Evolutionary conservation across 2,797 vertebrate genomes (phyloP), one percentile per base, ranked within the genome.

Genomic region (Tarsius wallacei): DNA sequence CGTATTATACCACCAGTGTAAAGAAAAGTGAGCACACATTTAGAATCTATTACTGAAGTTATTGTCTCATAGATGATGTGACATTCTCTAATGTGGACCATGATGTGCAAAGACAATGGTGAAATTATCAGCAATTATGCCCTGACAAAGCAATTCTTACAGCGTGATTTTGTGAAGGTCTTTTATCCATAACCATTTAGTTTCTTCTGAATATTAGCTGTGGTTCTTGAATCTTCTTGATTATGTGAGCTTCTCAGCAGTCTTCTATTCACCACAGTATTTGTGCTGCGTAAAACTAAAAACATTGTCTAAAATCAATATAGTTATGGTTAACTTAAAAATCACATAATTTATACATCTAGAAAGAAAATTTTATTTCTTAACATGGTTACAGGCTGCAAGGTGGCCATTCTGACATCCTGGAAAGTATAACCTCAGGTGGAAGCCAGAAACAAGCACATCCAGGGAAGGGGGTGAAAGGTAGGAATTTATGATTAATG

Each of bases 71-170:
- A 7, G 42, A 11, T 55, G 10, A 47, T 49, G 55, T 1, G 63
- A 47, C 55, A n/a, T 71, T 31, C n/a, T 36, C 24, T 22, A 28
- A 16, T 9, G 55, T 26, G 73, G 76, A 55, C 13, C 64, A 33
- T 8, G 7, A 14, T 2, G 1, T 51, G 14, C 5, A 17, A 13
- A 70, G 36, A 31, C 31, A 28, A 24, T 51, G 31, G 22, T 33
- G 7, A 7, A 0, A 3, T 11, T 21, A 16, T 2, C 2, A 68
- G 31, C 19, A 36, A 13, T 15, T 4, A 11, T 17, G 3, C 3
- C 22, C 2, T 33, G 26, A n/a, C 12, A 3, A 53, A 21, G 63
- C 42, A 47, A 22, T 71, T 61, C 7, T 42, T 51, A 12, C 7
- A 16, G 13, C 5, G 5, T 22, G 14, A 42, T 51, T 26, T 55